phyloP scores from a whole-genome alignment of 1,140 invertebrate genomes.

The Brachionus koreanus region DNA sequence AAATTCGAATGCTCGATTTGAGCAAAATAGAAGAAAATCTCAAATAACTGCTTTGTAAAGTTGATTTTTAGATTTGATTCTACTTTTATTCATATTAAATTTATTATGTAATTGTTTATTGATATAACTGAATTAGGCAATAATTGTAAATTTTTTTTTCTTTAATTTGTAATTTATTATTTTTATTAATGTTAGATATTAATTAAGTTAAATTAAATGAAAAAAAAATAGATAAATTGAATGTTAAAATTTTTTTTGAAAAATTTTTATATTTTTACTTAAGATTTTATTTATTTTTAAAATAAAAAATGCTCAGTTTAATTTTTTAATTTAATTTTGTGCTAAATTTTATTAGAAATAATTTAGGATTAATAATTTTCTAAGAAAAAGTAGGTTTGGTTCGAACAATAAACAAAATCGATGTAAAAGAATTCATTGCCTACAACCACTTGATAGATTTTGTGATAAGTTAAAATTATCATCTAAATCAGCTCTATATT shows the following conservation, averaged over 20 bases:
- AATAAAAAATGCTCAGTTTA: neutral
- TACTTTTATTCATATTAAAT: neutral
- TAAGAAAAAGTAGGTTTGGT: no score
- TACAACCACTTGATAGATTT: no score
- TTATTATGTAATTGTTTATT: neutral
- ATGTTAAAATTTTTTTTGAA: neutral
- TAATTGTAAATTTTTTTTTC: neutral
- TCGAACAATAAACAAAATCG: no score
- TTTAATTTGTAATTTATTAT: neutral
- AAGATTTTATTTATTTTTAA: slow-evolving; percentile 2
- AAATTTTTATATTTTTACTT: neutral
- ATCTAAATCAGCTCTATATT: no score
- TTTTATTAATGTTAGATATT: neutral
- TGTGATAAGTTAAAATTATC: no score
- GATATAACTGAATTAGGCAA: neutral
- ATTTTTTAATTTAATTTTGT: no score
- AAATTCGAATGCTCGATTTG: neutral
- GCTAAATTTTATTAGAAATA: no score
- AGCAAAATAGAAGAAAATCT: neutral
- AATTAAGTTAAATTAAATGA: neutral
- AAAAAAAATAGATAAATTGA: neutral
- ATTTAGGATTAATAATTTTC: no score
- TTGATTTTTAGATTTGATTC: neutral
- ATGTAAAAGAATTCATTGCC: no score
- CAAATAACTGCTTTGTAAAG: slow-evolving; percentile 36